These are phyloP conservation scores for Amphiduros pacificus DNA, from an alignment of 2,888 invertebrate species.

Conservation along the genomic window DNA sequence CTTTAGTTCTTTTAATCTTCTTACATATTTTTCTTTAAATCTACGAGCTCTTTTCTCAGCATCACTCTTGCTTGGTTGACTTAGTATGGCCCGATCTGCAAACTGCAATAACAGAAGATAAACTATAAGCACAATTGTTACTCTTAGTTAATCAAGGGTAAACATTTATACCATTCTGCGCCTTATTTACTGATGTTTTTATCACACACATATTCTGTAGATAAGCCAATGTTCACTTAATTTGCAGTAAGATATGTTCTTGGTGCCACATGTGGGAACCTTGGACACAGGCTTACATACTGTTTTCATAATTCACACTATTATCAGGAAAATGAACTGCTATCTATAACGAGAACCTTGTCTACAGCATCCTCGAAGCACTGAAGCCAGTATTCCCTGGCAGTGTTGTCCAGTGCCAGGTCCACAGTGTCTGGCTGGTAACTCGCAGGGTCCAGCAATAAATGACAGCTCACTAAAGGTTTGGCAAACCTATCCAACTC, in stretches of 20 bases:
- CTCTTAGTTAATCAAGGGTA: too few relatives aligned
- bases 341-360: too few relatives aligned
- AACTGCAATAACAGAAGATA: slow-evolving; percentile 61
- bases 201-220: too few relatives aligned
- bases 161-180: too few relatives aligned
- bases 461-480: slow-evolving; percentile 70
- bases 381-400: slow-evolving; percentile 85
- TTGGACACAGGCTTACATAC: too few relatives aligned
- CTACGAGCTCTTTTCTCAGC: slow-evolving; percentile 78
- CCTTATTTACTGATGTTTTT: too few relatives aligned
- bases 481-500: slow-evolving; percentile 66
- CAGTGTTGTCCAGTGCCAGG: slow-evolving; percentile 80
- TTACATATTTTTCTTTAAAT: slow-evolving; percentile 81
- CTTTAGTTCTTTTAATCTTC: slow-evolving; percentile 74
- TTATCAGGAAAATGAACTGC: too few relatives aligned
- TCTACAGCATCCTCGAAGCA: slow-evolving; percentile 84
- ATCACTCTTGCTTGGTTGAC: slow-evolving; percentile 75
- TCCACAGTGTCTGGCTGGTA: slow-evolving; percentile 93
- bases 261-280: too few relatives aligned
- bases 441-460: slow-evolving; percentile 75
- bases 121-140: too few relatives aligned
- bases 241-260: too few relatives aligned
- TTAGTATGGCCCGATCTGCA: slow-evolving; percentile 77
- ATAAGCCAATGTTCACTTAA: too few relatives aligned
- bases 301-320: too few relatives aligned